phyloP scores from a whole-genome alignment of 30 jellyfish, hydroid and myxozoan species.

The Mastigias papua region DNA sequence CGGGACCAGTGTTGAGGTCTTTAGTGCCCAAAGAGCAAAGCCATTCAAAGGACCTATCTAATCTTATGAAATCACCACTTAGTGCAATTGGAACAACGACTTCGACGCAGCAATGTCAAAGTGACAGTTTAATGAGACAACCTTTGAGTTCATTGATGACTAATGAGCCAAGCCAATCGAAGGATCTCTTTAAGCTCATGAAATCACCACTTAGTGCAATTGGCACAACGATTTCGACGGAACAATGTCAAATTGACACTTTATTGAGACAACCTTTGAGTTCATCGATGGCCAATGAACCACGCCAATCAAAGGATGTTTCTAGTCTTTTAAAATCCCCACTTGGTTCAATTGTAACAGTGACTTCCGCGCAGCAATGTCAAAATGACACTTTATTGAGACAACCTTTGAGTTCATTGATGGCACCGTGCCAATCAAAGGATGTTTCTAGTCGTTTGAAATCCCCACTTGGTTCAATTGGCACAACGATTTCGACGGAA shows the following conservation, averaged over 20 bases:
- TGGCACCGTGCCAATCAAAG: no score
- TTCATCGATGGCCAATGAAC: background rate
- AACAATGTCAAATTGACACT: background rate
- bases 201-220: background rate
- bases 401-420: background rate
- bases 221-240: background rate
- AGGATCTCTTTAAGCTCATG: background rate
- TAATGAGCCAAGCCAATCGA: background rate
- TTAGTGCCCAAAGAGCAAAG: background rate
- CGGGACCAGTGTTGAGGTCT: background rate
- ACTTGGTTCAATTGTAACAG: background rate
- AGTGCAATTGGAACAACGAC: background rate
- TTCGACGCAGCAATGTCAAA: background rate
- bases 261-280: background rate
- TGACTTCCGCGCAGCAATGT: background rate
- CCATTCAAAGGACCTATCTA: background rate
- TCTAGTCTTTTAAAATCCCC: background rate
- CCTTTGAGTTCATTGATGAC: background rate
- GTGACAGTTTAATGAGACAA: background rate
- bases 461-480: no score
- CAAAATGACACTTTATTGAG: background rate
- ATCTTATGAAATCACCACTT: conserved; percentile 5
- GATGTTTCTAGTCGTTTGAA: no score
- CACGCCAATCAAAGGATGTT: background rate
- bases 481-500: no score